phyloP scores from a whole-genome alignment of 2,888 invertebrate species.

The Drosophila meridionalis region DNA sequence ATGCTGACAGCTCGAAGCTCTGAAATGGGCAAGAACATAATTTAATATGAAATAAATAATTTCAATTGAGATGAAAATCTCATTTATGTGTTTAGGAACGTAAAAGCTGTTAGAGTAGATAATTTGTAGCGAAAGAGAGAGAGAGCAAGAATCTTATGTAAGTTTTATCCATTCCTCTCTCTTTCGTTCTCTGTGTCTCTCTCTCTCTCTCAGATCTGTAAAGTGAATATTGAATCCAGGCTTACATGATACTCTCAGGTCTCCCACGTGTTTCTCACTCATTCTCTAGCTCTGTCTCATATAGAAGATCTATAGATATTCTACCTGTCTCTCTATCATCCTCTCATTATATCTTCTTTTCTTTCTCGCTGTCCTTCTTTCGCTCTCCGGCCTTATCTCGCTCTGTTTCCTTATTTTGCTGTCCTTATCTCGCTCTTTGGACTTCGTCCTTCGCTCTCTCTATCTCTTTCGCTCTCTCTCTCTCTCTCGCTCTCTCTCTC shows the following conservation, averaged over 20 bases:
- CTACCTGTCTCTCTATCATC: background rate
- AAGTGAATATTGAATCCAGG: too few species aligned
- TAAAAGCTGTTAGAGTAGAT: background rate
- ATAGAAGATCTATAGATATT: background rate
- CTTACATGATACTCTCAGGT: too few species aligned
- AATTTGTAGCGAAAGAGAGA: background rate
- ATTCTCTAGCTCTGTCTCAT: background rate
- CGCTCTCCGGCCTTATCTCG: background rate
- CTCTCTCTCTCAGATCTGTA: too few species aligned
- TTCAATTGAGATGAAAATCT: background rate
- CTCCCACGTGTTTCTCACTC: too few species aligned
- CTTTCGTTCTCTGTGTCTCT: background rate
- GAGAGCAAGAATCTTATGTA: background rate
- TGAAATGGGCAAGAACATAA: background rate
- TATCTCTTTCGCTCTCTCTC: background rate
- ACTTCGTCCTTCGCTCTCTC: background rate
- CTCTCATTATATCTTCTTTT: too few species aligned
- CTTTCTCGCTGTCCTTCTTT: constrained; percentile 9
- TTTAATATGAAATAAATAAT: constrained; percentile 3
- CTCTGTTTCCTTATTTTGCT: background rate
- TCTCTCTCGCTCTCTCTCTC: background rate
- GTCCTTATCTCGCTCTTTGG: too few species aligned
- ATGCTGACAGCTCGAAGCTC: constrained; percentile 1
- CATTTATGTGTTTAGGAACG: background rate
- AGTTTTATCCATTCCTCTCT: background rate